Evolutionary conservation across 2,888 invertebrate genomes (phyloP), one percentile per base, ranked within the genome.

Genomic region (Stenchaetothrips biformis): DNA sequence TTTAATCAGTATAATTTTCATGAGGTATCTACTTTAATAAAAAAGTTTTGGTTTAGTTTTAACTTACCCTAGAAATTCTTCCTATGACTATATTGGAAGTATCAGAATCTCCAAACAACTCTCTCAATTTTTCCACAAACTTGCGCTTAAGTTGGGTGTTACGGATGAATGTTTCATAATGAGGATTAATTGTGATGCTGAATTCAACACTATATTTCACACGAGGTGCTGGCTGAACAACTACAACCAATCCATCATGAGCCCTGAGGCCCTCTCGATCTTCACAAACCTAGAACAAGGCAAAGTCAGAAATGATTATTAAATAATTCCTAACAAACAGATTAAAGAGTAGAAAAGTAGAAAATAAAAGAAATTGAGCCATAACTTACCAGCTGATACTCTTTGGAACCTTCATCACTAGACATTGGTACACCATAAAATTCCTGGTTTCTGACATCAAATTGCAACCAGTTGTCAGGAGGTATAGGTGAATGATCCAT

Each of bases 361-460:
- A 67, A 48, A 8, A 78, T 37, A 48, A 79, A 21, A 74, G 37
- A 79, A 74, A 25, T 77, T 78, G 8, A 11, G 47, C 18, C 48
- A n/a, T n/a, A 80, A 78, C 82, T 85, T 81, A 93, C 92, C 85
- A 96, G 87, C 83, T 94, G 92, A 85, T 95, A 96, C 84, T 93
- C 93, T 82, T 92, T 91, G 18, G 91, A 90, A 49, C 95, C 94
- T 27, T 91, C 90, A 86, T 96, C 93, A 1, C 88, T 88, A 0
- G 90, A 88, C 82, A 92, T 88, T 1, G 96, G 96, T 80, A 98
- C 90, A 0, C 97, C 97, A 85, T 92, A 95, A 87, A 98, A 94
- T 88, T 95, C 95, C 85, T 95, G 94, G 88, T 95, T 95, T 84
- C 93, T 93, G 1, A 90, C 89, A 86, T 97, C 96, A 86, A 97